These are phyloP conservation scores for Boloria euphrosyne DNA, from an alignment of 2,888 invertebrate species.

Conservation along the genomic window DNA sequence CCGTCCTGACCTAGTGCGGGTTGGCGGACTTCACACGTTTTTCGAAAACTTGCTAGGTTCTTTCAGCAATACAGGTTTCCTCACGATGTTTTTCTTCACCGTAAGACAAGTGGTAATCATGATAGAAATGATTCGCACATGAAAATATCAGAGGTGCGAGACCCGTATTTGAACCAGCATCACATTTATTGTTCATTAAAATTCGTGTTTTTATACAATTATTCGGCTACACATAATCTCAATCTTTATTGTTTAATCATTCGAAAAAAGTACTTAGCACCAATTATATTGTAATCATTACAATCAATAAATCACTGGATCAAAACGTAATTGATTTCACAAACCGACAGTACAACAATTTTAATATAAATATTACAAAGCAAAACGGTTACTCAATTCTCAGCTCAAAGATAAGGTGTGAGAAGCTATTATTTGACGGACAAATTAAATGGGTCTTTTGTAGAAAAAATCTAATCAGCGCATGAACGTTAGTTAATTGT, in stretches of 20 bases:
- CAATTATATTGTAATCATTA: constrained; percentile 10
- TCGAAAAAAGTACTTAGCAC: constrained; percentile 4
- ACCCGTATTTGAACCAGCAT: no score
- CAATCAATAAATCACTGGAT: constrained; percentile 12
- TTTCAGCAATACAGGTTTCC: no score
- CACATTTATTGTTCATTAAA: no score
- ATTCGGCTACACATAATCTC: not conserved
- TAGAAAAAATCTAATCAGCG: constrained; percentile 30
- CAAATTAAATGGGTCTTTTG: constrained; percentile 16
- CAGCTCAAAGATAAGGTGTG: not conserved
- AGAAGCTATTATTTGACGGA: not conserved
- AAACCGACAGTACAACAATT: constrained; percentile 12
- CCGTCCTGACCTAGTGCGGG: no score
- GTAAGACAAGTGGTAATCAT: no score
- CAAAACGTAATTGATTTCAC: constrained; percentile 18
- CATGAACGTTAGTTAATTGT: constrained; percentile 36
- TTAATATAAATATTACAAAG: not conserved
- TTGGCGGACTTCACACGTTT: no score
- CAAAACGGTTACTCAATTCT: not conserved
- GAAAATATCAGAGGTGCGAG: no score
- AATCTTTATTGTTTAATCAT: constrained; percentile 1
- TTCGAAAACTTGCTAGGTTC: no score
- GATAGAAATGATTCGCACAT: no score
- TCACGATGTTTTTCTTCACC: no score
- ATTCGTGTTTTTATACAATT: not conserved